A percentile compares a stretch with the other conserved stretches of the same genome.
These are phyloP conservation scores for Andrena flavipes DNA, from an alignment of 2,888 invertebrate species.

Conservation along the genomic window DNA sequence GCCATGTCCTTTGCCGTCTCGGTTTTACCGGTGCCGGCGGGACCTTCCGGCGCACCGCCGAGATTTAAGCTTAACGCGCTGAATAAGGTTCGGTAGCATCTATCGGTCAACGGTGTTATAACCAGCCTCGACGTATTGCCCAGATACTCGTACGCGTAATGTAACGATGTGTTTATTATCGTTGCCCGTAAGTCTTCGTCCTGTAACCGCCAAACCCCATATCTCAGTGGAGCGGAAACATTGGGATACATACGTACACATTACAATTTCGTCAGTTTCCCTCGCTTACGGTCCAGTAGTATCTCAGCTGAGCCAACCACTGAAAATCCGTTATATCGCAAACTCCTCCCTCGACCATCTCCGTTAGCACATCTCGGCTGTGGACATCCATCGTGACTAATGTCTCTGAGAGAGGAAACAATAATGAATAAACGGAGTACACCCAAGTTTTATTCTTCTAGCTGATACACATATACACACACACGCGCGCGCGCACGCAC, in stretches of 20 bases:
- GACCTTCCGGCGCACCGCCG: constrained; percentile 86
- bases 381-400: constrained; percentile 97
- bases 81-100: constrained; percentile 91
- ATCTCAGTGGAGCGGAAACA: neutral
- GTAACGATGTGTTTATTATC: constrained; percentile 87
- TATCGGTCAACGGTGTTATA: constrained; percentile 96
- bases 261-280: neutral
- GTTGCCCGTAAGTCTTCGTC: constrained; percentile 83
- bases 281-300: constrained; percentile 91
- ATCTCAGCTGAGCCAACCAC: constrained; percentile 95
- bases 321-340: constrained; percentile 92
- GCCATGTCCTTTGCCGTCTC: constrained; percentile 89
- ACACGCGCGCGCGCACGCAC: too few species aligned
- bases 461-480: too few species aligned
- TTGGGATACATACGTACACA: neutral
- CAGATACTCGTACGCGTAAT: constrained; percentile 94
- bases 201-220: constrained; percentile 78
- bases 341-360: constrained; percentile 89
- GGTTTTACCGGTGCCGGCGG: constrained; percentile 87
- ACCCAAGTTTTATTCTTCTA: neutral
- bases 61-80: constrained; percentile 88
- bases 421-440: too few species aligned
- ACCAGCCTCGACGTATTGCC: constrained; percentile 95
- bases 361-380: constrained; percentile 93
- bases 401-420: constrained; percentile 87